Evolutionary conservation across 2,113 vertebrate species (phyloP).

Genomic region (Daboia siamensis): DNA sequence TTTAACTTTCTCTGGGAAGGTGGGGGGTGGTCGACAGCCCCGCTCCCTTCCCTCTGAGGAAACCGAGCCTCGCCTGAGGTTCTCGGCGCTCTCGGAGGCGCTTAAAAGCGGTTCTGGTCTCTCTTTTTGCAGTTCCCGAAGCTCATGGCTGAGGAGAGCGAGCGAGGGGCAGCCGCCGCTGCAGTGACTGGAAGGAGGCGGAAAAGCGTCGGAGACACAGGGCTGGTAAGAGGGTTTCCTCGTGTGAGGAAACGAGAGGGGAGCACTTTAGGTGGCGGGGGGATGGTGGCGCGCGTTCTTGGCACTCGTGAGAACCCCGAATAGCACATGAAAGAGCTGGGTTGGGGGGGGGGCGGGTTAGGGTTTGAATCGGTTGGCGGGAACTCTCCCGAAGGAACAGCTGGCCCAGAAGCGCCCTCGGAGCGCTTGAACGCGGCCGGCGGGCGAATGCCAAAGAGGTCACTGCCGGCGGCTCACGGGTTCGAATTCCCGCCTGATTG

Average conservation of each 20-base stretch:
- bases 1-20: constrained; percentile 62
- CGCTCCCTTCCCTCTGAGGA: not conserved
- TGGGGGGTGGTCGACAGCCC: constrained; percentile 30
- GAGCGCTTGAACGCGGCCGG: not conserved
- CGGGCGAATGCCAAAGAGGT: not conserved
- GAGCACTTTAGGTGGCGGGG: not conserved
- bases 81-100: not conserved
- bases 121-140: constrained; percentile 44
- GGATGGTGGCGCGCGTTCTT: not conserved
- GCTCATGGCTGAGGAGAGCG: constrained; percentile 78
- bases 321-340: not conserved
- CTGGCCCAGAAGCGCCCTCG: not conserved
- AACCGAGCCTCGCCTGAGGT: not conserved
- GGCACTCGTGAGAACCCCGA: not conserved
- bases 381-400: not conserved
- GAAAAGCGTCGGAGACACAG: constrained; percentile 56
- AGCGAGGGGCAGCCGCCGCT: constrained; percentile 60
- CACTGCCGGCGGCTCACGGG: not conserved
- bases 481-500: not conserved
- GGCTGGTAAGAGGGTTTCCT: constrained; percentile 55
- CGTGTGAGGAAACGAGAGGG: not conserved
- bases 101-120: not conserved
- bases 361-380: not conserved
- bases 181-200: constrained; percentile 61
- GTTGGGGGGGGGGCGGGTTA: accelerated